phyloP scores from a whole-genome alignment of 2,888 invertebrate species.

The Rhamphomyia laevipes region DNA sequence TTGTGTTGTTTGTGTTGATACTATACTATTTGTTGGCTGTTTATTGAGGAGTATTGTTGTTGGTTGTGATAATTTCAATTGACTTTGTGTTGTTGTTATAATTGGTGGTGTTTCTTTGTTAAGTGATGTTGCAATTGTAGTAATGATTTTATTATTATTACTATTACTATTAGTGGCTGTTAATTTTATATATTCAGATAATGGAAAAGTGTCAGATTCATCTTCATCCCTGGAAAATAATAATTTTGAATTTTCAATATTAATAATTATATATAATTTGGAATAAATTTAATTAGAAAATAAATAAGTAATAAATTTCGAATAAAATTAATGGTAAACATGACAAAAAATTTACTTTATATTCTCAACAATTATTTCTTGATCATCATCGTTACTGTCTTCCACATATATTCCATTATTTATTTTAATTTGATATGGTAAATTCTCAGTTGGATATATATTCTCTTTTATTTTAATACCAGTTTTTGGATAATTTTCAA shows the following conservation, averaged over 20 bases:
- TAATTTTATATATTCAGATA: conserved; percentile 14
- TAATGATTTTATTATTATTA: conserved; percentile 9
- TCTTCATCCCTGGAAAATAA: conserved; percentile 10
- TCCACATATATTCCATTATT: too few relatives aligned
- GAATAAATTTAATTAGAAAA: too few relatives aligned
- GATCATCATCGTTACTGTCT: too few relatives aligned
- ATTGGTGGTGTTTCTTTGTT: conserved; percentile 3
- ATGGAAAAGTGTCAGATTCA: conserved; percentile 13
- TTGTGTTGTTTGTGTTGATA: conserved; percentile 12
- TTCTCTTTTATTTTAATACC: too few relatives aligned
- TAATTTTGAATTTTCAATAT: neutral
- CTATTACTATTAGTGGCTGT: conserved; percentile 8
- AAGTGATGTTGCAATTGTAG: conserved; percentile 9
- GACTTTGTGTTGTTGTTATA: conserved; percentile 9
- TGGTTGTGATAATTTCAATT: conserved; percentile 12
- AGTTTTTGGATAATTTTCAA: too few relatives aligned
- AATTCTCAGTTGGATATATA: too few relatives aligned
- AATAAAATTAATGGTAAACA: too few relatives aligned
- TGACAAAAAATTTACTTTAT: too few relatives aligned
- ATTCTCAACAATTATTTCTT: too few relatives aligned
- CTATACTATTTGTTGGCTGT: conserved; percentile 2
- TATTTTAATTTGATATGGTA: too few relatives aligned
- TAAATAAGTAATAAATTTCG: too few relatives aligned
- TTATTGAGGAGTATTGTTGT: conserved; percentile 10
- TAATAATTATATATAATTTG: too few relatives aligned